Evolutionary conservation across 2,888 invertebrate genomes (phyloP).

Genomic region (Cryptus armator): DNA sequence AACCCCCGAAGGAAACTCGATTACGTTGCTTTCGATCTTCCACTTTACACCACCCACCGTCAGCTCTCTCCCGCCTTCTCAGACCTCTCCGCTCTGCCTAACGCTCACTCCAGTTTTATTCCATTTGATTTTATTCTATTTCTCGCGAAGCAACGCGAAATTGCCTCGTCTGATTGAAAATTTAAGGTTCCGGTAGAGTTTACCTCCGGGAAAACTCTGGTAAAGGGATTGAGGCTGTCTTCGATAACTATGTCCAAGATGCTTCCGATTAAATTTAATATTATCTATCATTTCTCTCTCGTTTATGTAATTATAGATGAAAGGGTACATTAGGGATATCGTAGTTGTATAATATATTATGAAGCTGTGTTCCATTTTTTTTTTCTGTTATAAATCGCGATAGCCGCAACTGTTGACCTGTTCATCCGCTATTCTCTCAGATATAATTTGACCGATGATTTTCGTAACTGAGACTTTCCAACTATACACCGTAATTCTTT

Average conservation of each 20-base stretch:
- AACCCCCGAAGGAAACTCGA: conserved; percentile 74
- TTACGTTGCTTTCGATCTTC: conserved; percentile 75
- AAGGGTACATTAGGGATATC: too few relatives aligned
- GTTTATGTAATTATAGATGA: too few relatives aligned
- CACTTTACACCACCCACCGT: conserved; percentile 68
- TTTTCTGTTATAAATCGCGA: too few relatives aligned
- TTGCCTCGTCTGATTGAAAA: conserved; percentile 68
- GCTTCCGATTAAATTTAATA: neutral
- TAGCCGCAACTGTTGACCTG: too few relatives aligned
- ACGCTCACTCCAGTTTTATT: conserved; percentile 68
- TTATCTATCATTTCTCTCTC: too few relatives aligned
- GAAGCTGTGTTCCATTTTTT: too few relatives aligned
- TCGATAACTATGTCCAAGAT: neutral
- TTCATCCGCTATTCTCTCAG: too few relatives aligned
- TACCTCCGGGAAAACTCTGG: neutral
- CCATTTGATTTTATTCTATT: conserved; percentile 64
- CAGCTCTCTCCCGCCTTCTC: conserved; percentile 2
- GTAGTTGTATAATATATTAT: too few relatives aligned
- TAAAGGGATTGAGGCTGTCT: neutral
- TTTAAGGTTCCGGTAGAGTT: conserved; percentile 51
- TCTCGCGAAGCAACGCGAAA: conserved; percentile 37
- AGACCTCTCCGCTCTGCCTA: conserved; percentile 46
- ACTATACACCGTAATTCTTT: too few relatives aligned
- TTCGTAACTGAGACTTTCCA: too few relatives aligned
- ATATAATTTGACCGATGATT: too few relatives aligned